Base-by-base conservation (phyloP, 2,888 invertebrate genomes). In the Apamea sordens region DNA sequence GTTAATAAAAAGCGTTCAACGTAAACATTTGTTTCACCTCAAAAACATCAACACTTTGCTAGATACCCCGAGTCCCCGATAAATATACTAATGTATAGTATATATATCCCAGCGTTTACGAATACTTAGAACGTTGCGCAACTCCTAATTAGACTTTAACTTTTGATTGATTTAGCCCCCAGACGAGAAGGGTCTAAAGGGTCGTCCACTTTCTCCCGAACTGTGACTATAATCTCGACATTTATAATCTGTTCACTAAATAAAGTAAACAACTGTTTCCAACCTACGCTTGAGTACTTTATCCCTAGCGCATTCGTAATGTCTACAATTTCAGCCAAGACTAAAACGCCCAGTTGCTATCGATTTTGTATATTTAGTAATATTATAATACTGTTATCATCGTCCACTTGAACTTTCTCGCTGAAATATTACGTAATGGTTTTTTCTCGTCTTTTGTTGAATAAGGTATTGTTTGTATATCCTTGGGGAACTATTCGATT, bases 401-500 rank as follows among this genome's bases (percentile, higher is more conserved):
- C 53, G 64, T 1, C 69, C 61, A 73, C 69, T 70, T 70, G 41
- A 72, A 72, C 50, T 75, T 50, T 69, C 24, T 63, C 8, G 15
- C 24, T 73, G 65, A 70, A n/a, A 65, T 67, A 77, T 56, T 68
- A 65, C 59, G 44, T 64, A 77, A 82, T 77, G 28, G 78, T 24
- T 73, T 73, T 73, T 71, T 73, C 73, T 53, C 73, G 50, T 82
- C 41, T 67, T 79, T 24, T 67, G 28, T 68, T 73, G 44, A 67
- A 67, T 59, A 53, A 50, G 15, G 67, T 77, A 69, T 71, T 78
- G 73, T 74, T 74, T 74, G 65, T 73, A 15, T 61, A 63, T 78
- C 79, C 79, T 80, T 73, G 21, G 73, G 80, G 70, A 69, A 53
- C 68, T 63, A 65, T 83, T 67, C 76, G 84, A 84, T 83, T 84